Conservation (phyloP, 2,113 vertebrate species). For the Scatophagus argus region DNA sequence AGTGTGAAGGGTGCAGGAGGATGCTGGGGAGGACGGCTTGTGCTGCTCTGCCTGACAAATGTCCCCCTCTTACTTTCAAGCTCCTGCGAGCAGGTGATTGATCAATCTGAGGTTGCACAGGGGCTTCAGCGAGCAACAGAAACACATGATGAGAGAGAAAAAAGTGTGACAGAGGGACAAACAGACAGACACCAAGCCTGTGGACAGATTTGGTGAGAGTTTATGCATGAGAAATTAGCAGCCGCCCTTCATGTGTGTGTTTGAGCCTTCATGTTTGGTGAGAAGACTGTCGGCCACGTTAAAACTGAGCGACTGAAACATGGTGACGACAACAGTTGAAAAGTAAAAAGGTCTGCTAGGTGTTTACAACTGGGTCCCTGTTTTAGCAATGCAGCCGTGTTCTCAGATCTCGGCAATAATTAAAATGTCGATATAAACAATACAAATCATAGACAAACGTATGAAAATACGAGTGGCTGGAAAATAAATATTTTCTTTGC, state of each 20-base stretch:
- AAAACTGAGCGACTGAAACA: not conserved
- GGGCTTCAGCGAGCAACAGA: constrained; percentile 7
- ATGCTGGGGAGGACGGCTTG: not conserved
- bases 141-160: not conserved
- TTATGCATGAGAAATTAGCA: constrained; percentile 5
- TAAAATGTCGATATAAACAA: no score
- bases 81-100: constrained; percentile 58
- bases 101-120: constrained; percentile 49
- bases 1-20: constrained; percentile 38
- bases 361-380: no score
- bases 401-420: no score
- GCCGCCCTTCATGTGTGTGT: not conserved
- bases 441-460: no score
- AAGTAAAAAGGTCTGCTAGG: no score
- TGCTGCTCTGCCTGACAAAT: constrained; percentile 49
- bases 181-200: constrained; percentile 10
- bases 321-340: no score
- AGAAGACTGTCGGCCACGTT: no score
- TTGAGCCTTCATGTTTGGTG: not conserved
- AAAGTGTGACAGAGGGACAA: no score
- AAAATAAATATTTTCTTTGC: no score
- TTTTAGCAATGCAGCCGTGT: no score
- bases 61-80: constrained; percentile 45
- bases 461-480: no score
- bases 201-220: constrained; percentile 13